Base-by-base conservation (phyloP, 2,113 vertebrate species). In the Parus major region DNA sequence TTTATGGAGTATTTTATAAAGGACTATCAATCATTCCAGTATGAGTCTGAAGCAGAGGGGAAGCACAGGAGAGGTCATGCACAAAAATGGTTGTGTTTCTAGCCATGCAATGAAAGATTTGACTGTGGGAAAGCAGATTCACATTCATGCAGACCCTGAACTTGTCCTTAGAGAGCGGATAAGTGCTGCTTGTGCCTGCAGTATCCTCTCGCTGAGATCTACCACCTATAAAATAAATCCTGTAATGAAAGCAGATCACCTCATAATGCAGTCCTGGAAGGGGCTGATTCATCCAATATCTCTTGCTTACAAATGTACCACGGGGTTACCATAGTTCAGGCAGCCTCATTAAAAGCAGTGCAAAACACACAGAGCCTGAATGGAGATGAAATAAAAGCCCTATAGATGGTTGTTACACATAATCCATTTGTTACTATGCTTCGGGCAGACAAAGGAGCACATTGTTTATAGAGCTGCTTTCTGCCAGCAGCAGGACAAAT, bases 271-370 rank as follows among this genome's bases (percentile, higher is more conserved):
- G 68, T 91, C 81, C 91, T 93, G 71, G 89, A 97, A 97, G 92
- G 78, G 93, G 96, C 86, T 91, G 95, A 95, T 93, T 95, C 79
- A 39, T 95, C 93, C 95, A 86, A 90, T 97, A 97, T 96, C 95
- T 85, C 59, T 88, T 95, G 84, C 97, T 97, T 91, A 97, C 96
- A 93, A 96, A 96, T 96, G 93, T 96, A 85, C 68, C 42, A 60
- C 15, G 73, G 86, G 98, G 98, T 99, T 98, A 98, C 98, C 98
- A 82, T 36, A 98, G 98, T 98, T 97, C 98, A 96, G 96, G 96
- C 96, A 91, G 95, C 93, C 97, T 97, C 93, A 79, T 95, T 96
- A 93, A 85, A 71, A 94, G 92, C 95, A 57, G 87, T 92, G 93
- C 91, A 70, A 93, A 97, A 80, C 76, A 94, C 4, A 11, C 81